phyloP scores from a whole-genome alignment of 2,888 invertebrate species.

The Acleris emargana region DNA sequence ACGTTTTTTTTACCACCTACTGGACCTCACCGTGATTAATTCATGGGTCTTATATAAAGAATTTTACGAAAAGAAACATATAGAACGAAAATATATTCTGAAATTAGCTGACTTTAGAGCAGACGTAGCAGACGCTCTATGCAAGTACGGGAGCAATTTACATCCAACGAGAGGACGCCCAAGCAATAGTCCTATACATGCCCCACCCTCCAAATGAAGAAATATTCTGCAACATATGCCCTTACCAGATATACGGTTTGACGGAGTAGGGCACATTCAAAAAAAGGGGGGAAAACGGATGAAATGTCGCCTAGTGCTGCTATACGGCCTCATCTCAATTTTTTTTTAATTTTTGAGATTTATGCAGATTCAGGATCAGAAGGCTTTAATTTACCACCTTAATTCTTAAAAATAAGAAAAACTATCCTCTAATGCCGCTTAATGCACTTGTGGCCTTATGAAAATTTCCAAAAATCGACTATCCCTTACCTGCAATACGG shows the following conservation, averaged over 20 bases:
- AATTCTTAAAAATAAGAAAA: no score
- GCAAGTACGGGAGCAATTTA: background rate
- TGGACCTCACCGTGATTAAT: constrained; percentile 43
- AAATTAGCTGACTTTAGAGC: background rate
- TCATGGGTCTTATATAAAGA: constrained; percentile 39
- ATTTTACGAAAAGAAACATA: background rate
- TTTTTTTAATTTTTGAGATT: no score
- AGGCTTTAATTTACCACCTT: no score
- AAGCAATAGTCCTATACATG: constrained; percentile 1
- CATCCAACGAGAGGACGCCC: constrained; percentile 6
- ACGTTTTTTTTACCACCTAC: constrained; percentile 45
- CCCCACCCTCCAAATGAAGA: background rate
- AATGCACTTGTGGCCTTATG: no score
- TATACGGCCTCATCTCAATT: no score
- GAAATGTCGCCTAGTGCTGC: no score
- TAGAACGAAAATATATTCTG: constrained; percentile 8
- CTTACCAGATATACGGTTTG: background rate
- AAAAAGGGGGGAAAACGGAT: background rate
- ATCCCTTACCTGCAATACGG: no score
- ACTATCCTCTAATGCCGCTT: no score
- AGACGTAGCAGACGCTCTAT: background rate
- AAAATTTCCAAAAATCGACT: no score
- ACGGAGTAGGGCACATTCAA: background rate
- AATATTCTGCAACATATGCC: background rate
- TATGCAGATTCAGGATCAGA: no score